Evolutionary conservation across 2,888 invertebrate species (phyloP), one percentile per base, ranked within the genome.

Genomic region (Asteroscopus sphinx): DNA sequence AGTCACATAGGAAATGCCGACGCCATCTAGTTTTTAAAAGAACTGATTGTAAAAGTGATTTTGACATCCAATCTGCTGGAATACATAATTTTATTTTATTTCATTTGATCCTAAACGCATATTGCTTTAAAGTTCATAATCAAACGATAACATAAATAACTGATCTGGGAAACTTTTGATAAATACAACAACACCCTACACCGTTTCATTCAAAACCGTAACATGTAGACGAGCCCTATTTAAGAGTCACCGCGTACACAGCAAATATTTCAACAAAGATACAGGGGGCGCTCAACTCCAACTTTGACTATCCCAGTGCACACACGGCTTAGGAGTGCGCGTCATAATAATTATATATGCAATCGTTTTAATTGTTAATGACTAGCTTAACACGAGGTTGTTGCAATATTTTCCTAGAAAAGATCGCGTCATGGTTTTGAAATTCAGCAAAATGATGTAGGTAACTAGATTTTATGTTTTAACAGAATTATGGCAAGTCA

Each of bases 231-330:
- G 9, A 9, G 30, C 68, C 86, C 72, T 85, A 67, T 78, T 33
- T 63, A 59, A 83, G 81, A 88, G 88, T 85, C 86, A 84, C 82
- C 84, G 92, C 90, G 90, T 89, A 88, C 90, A 90, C 84, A 74
- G 92, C 91, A 93, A 93, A 93, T 93, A 92, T 92, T 92, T 91
- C 88, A 86, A 90, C 91, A 91, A 89, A 92, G 91, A 92, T 91
- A 89, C 89, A 89, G 87, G 87, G 82, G 90, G 82, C 89, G 88
- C 91, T 90, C 90, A 90, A 90, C 90, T 88, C 88, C 74, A 78
- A 83, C 87, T 88, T 83, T 79, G 83, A 87, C 90, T 88, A 85
- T 83, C 84, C 86, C 59, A 80, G 78, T 87, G 84, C 85, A 86
- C 82, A 88, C 79, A 88, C 69, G 81, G 78, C 86, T 88, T 87